Evolutionary conservation across 2,797 vertebrate species (phyloP), one percentile per base, ranked within the genome.

Genomic region (Pempheris klunzingeri): DNA sequence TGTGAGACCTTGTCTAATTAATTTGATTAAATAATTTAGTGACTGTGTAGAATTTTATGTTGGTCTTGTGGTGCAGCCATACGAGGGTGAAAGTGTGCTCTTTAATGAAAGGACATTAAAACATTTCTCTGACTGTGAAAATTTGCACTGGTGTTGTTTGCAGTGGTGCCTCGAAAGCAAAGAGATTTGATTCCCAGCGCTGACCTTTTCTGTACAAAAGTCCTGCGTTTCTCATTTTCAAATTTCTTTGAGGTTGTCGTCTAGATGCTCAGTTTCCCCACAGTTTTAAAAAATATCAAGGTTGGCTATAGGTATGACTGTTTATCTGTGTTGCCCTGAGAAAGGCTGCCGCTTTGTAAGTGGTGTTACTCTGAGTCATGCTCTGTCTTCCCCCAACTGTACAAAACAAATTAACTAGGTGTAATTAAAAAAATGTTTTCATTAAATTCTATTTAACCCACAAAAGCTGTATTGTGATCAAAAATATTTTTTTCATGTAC

Each of bases 1-100:
- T 32, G 53, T 62, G 24, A 67, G 17, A 46, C 20, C 32, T 30
- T 55, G 32, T 69, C 73, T 77, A 24, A 72, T 73, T 76, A 32
- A 32, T 32, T 32, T 6, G 6, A 32, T 32, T 32, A 32, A 32
- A 4, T 44, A 3, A 34, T 64, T 65, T 71, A 24, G 7, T 38
- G 36, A 26, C 28, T 53, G 5, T 44, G 50, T 20, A 47, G 44
- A 77, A 78, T 49, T 32, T 57, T 2, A 22, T 15, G 32, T 71
- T 66, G 34, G 11, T 73, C 6, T 32, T 74, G 41, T 39, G n/a
- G 20, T 26, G 54, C 57, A 71, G 36, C 13, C 22, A 49, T 10
- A 22, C 60, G 32, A n/a, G 71, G 30, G 28, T 66, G 24, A 64
- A 44, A 58, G 18, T 61, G 15, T 43, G 28, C 11, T 44, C 4